A percentile compares a stretch with the other conserved stretches of the same genome.
phyloP scores from a whole-genome alignment of 2,888 invertebrate genomes.

The Eristalinus aeneus region DNA sequence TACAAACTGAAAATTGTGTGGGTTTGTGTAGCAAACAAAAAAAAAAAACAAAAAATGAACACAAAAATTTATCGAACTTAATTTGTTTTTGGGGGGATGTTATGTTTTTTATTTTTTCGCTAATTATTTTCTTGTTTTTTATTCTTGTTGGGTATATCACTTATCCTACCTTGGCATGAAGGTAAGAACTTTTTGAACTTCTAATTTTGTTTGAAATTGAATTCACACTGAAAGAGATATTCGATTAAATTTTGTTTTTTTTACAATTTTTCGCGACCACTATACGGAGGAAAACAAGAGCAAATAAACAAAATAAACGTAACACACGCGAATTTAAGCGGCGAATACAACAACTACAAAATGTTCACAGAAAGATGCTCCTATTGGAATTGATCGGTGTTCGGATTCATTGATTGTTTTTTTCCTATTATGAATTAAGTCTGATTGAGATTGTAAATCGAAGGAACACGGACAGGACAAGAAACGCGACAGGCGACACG shows the following conservation, averaged over 20 bases:
- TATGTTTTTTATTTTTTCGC: not conserved
- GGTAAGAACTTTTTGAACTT: slow-evolving; percentile 68
- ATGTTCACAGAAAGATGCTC: not conserved
- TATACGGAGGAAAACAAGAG: not conserved
- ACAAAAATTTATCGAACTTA: not conserved
- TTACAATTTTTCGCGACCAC: slow-evolving; percentile 26
- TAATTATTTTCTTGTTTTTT: not conserved
- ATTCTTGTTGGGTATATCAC: slow-evolving; percentile 29
- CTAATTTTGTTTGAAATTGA: slow-evolving; percentile 47
- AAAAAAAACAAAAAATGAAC: slow-evolving; percentile 19
- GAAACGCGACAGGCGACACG: slow-evolving; percentile 54
- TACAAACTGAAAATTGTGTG: slow-evolving; percentile 19
- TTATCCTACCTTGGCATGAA: slow-evolving; percentile 66
- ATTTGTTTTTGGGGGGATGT: slow-evolving; percentile 7
- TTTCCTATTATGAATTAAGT: slow-evolving; percentile 6
- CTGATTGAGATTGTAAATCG: not conserved
- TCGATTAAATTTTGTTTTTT: not conserved
- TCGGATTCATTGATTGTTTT: not conserved
- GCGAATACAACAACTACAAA: not conserved
- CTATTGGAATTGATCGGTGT: slow-evolving; percentile 6
- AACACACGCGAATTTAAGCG: slow-evolving; percentile 3
- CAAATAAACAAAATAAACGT: slow-evolving; percentile 30
- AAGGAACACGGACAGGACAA: slow-evolving; percentile 33
- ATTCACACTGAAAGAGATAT: slow-evolving; percentile 33
- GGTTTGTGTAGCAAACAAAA: slow-evolving; percentile 2